Conservation (phyloP, 1,140 invertebrate species). For the Tetraneura akinire region DNA sequence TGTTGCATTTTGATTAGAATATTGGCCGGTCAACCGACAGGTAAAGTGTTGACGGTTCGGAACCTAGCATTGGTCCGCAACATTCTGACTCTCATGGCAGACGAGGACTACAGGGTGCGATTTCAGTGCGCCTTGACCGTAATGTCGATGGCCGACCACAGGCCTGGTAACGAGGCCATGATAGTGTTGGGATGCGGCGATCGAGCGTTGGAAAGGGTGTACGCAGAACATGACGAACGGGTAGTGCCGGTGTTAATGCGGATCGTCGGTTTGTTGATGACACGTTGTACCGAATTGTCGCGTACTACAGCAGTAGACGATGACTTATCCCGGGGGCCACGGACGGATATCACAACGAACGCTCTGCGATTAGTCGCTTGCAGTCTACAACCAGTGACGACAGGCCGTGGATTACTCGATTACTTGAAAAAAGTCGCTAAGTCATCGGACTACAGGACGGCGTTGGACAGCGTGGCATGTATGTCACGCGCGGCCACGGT, state of each 20-base stretch:
- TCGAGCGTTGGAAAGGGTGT: background rate
- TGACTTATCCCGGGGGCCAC: background rate
- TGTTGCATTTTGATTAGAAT: background rate
- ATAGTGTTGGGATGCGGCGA: background rate
- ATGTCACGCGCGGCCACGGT: background rate
- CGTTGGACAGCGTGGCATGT: background rate
- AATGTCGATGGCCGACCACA: background rate
- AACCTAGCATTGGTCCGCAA: background rate
- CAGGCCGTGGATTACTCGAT: background rate
- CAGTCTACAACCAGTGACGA: background rate
- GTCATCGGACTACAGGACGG: background rate
- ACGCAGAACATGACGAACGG: background rate
- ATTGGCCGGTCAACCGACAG: background rate
- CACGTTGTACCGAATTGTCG: background rate
- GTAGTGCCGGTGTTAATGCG: background rate
- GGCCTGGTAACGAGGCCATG: background rate
- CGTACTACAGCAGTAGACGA: too few species aligned
- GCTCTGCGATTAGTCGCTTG: background rate
- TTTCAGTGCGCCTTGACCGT: background rate
- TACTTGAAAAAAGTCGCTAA: background rate
- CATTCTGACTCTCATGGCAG: background rate
- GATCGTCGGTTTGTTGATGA: background rate
- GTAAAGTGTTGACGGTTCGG: background rate
- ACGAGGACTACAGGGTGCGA: background rate
- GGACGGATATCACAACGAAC: background rate